phyloP scores from a whole-genome alignment of 2,888 invertebrate genomes.

The Hyles lineata region DNA sequence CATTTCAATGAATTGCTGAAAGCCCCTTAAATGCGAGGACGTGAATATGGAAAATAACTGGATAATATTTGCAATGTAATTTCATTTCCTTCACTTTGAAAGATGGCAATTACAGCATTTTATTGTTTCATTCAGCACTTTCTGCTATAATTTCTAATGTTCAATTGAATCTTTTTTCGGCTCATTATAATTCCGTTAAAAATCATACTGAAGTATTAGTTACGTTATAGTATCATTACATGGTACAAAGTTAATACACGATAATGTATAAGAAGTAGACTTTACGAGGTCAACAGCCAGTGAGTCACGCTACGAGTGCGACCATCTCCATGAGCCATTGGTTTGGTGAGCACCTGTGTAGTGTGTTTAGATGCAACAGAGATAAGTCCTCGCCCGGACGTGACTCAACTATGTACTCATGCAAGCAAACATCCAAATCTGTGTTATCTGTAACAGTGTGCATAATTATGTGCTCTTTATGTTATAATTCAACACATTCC shows the following conservation, averaged over 20 bases:
- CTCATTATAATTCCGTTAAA: not conserved
- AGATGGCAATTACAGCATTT: not conserved
- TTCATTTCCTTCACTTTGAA: not conserved
- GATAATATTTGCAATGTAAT: conserved; percentile 35
- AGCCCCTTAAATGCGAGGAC: conserved; percentile 19
- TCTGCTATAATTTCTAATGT: too few species aligned
- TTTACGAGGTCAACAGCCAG: conserved; percentile 62
- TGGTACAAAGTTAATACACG: not conserved
- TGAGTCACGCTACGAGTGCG: conserved; percentile 56
- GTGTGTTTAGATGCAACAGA: conserved; percentile 41
- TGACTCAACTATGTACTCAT: conserved; percentile 40
- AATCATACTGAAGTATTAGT: not conserved
- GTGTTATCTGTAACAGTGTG: conserved; percentile 15
- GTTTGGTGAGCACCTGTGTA: conserved; percentile 45
- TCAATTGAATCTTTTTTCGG: too few species aligned
- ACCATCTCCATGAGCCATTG: conserved; percentile 49
- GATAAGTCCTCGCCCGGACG: conserved; percentile 41
- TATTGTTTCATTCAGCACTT: too few species aligned
- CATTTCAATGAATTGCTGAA: conserved; percentile 26
- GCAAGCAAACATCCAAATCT: conserved; percentile 26
- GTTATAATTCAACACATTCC: conserved; percentile 7
- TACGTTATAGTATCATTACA: not conserved
- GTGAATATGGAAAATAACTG: conserved; percentile 42
- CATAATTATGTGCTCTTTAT: conserved; percentile 26
- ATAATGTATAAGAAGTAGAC: conserved; percentile 16